Percentiles rank a stretch among this genome's conserved stretches.
Evolutionary conservation across 2,888 invertebrate genomes (phyloP).

Genomic region (Drosophila nr. medialis): DNA sequence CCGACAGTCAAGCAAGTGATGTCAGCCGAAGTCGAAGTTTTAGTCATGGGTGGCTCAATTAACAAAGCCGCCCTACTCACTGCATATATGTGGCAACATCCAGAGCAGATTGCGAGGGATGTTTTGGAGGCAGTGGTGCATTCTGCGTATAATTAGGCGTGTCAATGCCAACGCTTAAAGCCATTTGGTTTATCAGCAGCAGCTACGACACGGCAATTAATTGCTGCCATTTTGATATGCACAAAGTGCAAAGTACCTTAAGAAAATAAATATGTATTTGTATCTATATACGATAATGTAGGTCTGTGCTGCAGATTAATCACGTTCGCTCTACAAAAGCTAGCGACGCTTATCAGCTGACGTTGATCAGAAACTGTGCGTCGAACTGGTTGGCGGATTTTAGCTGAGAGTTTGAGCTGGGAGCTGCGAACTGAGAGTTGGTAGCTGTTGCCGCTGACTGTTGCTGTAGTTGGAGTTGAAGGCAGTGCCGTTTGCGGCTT

Average conservation of each 20-base stretch:
- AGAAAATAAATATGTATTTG: constrained; percentile 18
- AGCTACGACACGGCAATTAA: constrained; percentile 70
- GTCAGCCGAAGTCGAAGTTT: constrained; percentile 56
- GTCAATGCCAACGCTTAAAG: constrained; percentile 77
- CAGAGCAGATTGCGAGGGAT: not conserved
- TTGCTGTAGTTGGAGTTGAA: constrained; percentile 29
- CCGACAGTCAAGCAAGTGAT: constrained; percentile 49
- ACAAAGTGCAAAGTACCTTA: constrained; percentile 62
- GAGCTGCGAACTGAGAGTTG: constrained; percentile 21
- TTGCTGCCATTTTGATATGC: constrained; percentile 79
- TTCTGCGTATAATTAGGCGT: constrained; percentile 75
- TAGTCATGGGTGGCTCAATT: constrained; percentile 69
- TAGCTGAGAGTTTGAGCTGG: constrained; percentile 26
- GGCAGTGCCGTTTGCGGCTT: constrained; percentile 69
- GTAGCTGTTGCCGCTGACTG: constrained; percentile 11
- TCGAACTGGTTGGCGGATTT: constrained; percentile 52
- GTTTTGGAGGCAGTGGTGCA: constrained; percentile 30
- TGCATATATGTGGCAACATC: constrained; percentile 73
- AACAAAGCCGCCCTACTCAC: constrained; percentile 45
- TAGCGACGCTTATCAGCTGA: constrained; percentile 69
- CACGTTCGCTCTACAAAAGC: constrained; percentile 49
- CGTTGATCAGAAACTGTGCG: constrained; percentile 71
- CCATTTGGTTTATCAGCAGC: constrained; percentile 71
- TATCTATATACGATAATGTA: constrained; percentile 19
- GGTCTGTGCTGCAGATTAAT: constrained; percentile 46